These are phyloP conservation scores for Ricordea florida DNA, from an alignment of 92 coral and sea anemone genomes.

Conservation along the genomic window DNA sequence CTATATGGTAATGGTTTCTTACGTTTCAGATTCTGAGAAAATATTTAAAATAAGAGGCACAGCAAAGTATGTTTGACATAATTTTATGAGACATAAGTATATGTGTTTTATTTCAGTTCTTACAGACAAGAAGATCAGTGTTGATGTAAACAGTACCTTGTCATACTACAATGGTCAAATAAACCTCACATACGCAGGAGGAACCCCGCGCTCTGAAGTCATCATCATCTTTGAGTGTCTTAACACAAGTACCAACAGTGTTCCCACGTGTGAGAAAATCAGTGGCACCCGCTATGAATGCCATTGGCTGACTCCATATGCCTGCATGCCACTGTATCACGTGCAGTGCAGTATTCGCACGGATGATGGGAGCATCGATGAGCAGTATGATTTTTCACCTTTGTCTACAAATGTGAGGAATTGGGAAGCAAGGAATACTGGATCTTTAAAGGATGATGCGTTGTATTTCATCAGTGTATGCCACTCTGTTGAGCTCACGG, in stretches of 20 bases:
- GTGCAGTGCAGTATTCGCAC: constrained; percentile 81
- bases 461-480: constrained; percentile 85
- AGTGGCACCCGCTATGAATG: constrained; percentile 15
- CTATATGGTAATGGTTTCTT: no score
- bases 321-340: constrained; percentile 77
- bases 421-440: constrained; percentile 67
- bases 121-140: not conserved
- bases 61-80: no score
- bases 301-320: constrained; percentile 69
- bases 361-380: constrained; percentile 12
- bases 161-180: constrained; percentile 32
- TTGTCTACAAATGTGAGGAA: constrained; percentile 62
- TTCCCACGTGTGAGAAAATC: constrained; percentile 30
- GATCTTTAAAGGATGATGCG: not conserved
- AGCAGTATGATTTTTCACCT: constrained; percentile 75
- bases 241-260: not conserved
- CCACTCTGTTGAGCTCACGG: constrained; percentile 53
- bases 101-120: no score
- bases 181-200: constrained; percentile 5
- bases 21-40: no score
- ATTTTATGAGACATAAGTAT: no score
- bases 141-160: not conserved
- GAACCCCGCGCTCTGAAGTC: not conserved
- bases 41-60: no score
- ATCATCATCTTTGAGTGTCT: constrained; percentile 30